phyloP scores from a whole-genome alignment of 35 echinoderm and acorn worm species.

The Chiridota heheva region DNA sequence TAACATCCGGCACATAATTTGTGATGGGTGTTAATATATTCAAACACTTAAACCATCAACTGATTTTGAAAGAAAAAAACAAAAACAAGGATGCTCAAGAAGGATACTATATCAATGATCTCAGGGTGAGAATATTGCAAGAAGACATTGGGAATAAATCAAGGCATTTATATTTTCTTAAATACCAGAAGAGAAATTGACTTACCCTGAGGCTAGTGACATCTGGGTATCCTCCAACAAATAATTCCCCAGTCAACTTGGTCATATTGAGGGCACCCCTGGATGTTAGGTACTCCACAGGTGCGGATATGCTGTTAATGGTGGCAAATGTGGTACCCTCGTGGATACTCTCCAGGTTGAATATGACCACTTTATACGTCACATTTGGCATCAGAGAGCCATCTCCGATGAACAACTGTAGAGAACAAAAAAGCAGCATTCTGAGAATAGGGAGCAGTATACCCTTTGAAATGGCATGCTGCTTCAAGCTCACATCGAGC shows the following conservation, averaged over 20 bases:
- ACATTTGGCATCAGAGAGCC: slow-evolving; percentile 67
- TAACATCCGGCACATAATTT: too few species aligned
- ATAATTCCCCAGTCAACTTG: slow-evolving; percentile 73
- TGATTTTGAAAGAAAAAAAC: too few species aligned
- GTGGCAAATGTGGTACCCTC: slow-evolving; percentile 71
- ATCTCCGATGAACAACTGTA: slow-evolving; percentile 86
- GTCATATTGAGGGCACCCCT: slow-evolving; percentile 73
- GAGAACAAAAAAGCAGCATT: slow-evolving; percentile 16
- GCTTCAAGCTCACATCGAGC: neutral
- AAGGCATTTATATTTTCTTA: too few species aligned
- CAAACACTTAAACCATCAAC: too few species aligned
- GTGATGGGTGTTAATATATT: too few species aligned
- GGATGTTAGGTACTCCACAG: slow-evolving; percentile 71
- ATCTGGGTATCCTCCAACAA: slow-evolving; percentile 84
- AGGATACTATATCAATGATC: too few species aligned
- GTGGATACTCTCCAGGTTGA: slow-evolving; percentile 64
- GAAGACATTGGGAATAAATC: too few species aligned
- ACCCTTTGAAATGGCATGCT: neutral
- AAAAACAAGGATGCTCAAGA: too few species aligned
- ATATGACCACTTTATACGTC: slow-evolving; percentile 77
- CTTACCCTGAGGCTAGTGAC: slow-evolving; percentile 82
- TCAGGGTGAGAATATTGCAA: too few species aligned
- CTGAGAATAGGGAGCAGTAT: neutral
- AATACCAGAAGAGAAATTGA: too few species aligned
- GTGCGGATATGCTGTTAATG: slow-evolving; percentile 43